A percentile compares a stretch with the other conserved stretches of the same genome.
Conservation (phyloP, 2,113 vertebrate species). For the Chrysemys picta region DNA sequence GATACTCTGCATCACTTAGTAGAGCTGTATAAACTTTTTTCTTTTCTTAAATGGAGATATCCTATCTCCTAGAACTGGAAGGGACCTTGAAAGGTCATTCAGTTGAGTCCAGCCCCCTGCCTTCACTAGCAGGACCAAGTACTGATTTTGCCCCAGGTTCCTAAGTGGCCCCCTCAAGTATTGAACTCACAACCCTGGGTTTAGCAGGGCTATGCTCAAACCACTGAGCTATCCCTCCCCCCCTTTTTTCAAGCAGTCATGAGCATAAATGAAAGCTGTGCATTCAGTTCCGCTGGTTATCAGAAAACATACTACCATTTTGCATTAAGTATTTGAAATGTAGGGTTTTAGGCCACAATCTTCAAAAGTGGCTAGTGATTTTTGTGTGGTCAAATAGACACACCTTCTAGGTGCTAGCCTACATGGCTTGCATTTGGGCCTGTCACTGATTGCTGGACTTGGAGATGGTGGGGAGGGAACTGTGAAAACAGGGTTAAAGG, state of each 20-base stretch:
- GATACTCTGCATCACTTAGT: slow-evolving; percentile 44
- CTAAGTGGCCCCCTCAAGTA: no score
- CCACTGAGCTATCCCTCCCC: no score
- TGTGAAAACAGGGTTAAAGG: no score
- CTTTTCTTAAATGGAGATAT: no score
- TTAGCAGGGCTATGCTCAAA: no score
- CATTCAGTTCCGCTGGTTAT: slow-evolving; percentile 25
- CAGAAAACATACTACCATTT: slow-evolving; percentile 11
- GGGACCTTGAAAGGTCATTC: no score
- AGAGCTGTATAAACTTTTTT: slow-evolving; percentile 37
- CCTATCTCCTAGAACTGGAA: no score
- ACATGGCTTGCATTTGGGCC: not conserved
- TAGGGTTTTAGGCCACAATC: slow-evolving; percentile 19
- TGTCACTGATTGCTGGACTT: not conserved
- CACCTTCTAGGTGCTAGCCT: not conserved
- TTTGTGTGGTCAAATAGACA: not conserved
- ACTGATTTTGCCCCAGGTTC: no score
- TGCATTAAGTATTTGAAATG: slow-evolving; percentile 33
- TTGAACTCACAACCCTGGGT: no score
- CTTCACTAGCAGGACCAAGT: no score
- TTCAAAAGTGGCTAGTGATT: not conserved
- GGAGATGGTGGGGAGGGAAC: not conserved
- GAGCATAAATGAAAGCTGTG: slow-evolving; percentile 28
- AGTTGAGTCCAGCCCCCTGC: no score
- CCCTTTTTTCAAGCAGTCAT: not conserved